A percentile compares a stretch with the other conserved stretches of the same genome.
Evolutionary conservation across 2,888 invertebrate species (phyloP).

Genomic region (Slavum lentiscoides): DNA sequence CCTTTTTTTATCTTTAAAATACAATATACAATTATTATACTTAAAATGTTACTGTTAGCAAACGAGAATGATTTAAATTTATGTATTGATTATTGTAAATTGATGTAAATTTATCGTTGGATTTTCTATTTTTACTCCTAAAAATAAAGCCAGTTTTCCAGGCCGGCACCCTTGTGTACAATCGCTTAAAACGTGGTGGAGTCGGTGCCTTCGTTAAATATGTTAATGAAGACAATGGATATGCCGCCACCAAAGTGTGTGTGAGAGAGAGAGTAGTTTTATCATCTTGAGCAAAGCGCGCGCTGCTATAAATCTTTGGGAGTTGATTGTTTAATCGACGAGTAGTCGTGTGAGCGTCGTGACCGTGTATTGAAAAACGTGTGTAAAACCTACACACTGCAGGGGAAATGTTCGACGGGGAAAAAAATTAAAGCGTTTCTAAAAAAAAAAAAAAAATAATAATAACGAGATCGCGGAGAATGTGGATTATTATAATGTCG

Average conservation of each 20-base stretch:
- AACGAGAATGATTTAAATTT: too few relatives aligned
- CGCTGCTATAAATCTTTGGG: slow-evolving; percentile 28
- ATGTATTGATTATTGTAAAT: too few relatives aligned
- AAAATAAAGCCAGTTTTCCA: too few relatives aligned
- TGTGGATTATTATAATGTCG: not conserved
- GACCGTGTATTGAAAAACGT: slow-evolving; percentile 4
- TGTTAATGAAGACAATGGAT: slow-evolving; percentile 26
- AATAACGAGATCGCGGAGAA: slow-evolving; percentile 3
- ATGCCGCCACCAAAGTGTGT: slow-evolving; percentile 25
- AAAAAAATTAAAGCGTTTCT: slow-evolving; percentile 16
- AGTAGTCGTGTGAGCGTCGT: slow-evolving; percentile 35
- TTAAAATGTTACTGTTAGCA: too few relatives aligned
- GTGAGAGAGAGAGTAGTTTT: slow-evolving; percentile 21
- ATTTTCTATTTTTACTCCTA: too few relatives aligned
- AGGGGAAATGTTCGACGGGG: not conserved
- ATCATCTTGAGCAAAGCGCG: not conserved
- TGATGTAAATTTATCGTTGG: too few relatives aligned
- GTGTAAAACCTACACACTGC: not conserved
- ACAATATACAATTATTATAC: too few relatives aligned
- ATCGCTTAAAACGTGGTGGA: too few relatives aligned
- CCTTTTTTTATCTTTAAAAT: too few relatives aligned
- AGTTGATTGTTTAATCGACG: slow-evolving; percentile 42
- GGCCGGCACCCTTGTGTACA: too few relatives aligned
- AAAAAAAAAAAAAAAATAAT: slow-evolving; percentile 9
- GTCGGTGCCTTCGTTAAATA: not conserved